Conservation (phyloP, 2,888 invertebrate species). For the Hartigia nigra region DNA sequence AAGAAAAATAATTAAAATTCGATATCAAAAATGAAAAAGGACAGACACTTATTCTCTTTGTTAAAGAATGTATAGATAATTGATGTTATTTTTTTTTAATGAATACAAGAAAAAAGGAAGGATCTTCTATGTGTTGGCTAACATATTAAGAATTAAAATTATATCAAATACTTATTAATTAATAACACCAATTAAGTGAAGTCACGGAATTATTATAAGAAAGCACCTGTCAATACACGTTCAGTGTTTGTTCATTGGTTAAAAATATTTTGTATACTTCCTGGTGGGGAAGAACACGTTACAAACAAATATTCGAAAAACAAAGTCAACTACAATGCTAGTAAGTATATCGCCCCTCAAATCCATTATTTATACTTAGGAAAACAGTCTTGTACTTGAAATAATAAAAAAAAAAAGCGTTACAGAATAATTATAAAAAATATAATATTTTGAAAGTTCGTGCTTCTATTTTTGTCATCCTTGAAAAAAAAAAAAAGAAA, state of each 20-base stretch:
- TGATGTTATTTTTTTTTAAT: background rate
- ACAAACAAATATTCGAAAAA: background rate
- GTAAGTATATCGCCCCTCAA: background rate
- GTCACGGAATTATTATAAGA: background rate
- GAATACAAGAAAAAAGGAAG: background rate
- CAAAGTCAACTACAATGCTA: background rate
- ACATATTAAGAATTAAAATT: background rate
- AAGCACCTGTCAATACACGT: background rate
- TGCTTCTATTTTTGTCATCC: conserved; percentile 18
- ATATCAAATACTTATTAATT: background rate
- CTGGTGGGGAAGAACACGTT: background rate
- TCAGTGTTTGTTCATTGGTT: background rate
- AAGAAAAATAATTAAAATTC: background rate
- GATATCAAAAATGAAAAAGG: background rate
- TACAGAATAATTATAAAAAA: background rate
- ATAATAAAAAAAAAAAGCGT: background rate
- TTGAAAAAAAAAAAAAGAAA: background rate
- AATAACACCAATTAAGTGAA: background rate
- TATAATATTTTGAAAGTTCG: background rate
- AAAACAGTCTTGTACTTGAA: background rate
- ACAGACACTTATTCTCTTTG: background rate
- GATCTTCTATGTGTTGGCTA: background rate
- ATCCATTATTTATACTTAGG: background rate
- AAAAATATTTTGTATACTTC: background rate
- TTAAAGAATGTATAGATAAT: background rate